These are phyloP conservation scores for Holotrichia oblita DNA, from an alignment of 1,140 invertebrate genomes.

Conservation along the genomic window DNA sequence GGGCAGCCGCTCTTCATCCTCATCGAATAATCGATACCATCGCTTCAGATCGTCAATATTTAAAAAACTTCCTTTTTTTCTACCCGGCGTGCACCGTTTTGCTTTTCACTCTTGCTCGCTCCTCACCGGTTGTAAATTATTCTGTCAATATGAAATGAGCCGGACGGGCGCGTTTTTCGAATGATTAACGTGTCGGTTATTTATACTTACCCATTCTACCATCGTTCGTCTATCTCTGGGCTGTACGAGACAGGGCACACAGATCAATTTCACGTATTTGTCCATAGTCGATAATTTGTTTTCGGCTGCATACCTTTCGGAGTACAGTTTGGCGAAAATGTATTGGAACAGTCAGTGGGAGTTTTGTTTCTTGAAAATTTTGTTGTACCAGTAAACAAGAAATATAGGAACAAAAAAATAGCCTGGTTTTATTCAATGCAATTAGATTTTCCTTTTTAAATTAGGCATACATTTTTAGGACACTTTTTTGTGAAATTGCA, in stretches of 20 bases:
- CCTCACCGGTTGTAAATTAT: slow-evolving; percentile 22
- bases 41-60: not conserved
- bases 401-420: no score
- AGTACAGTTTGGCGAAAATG: not conserved
- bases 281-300: slow-evolving; percentile 23
- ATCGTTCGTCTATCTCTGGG: not conserved
- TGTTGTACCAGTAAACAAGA: not conserved
- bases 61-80: not conserved
- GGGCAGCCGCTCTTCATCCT: not conserved
- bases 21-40: slow-evolving; percentile 5
- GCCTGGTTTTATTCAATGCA: no score
- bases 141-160: slow-evolving; percentile 32
- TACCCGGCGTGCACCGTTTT: not conserved
- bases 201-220: not conserved
- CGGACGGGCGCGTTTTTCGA: slow-evolving; percentile 21
- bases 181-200: slow-evolving; percentile 22
- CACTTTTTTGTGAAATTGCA: not conserved
- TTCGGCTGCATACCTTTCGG: not conserved
- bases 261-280: slow-evolving; percentile 17
- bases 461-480: no score
- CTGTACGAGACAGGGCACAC: not conserved
- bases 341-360: not conserved
- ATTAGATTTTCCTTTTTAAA: no score
- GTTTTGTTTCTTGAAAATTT: not conserved
- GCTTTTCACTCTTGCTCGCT: not conserved